Conservation (phyloP, 2,113 vertebrate genomes). For the Hepsetus odoe region DNA sequence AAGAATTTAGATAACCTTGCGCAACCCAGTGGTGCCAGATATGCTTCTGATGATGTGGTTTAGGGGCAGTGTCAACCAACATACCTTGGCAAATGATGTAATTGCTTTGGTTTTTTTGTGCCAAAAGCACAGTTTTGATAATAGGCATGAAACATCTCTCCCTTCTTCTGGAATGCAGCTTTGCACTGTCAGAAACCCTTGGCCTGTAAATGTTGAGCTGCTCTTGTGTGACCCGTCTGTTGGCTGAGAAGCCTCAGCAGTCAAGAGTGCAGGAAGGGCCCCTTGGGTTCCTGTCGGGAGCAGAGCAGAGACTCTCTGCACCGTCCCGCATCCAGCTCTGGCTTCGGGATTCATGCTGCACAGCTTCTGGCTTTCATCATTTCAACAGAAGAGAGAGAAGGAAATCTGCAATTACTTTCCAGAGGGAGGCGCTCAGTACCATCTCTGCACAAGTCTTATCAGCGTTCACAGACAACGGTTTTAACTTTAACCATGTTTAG, state of each 20-base stretch:
- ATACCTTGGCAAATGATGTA: slow-evolving; percentile 1
- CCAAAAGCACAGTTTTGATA: slow-evolving; percentile 1
- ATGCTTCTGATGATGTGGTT: slow-evolving; percentile 17
- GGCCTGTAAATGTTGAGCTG: not conserved
- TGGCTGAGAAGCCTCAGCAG: slow-evolving; percentile 1
- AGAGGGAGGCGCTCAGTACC: not conserved
- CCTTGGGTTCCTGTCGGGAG: not conserved
- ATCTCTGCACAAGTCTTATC: not conserved
- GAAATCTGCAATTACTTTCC: slow-evolving; percentile 32
- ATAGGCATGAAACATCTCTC: slow-evolving; percentile 4
- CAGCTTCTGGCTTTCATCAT: slow-evolving; percentile 37
- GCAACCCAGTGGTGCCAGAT: not conserved
- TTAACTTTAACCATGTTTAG: not conserved
- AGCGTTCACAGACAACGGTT: not conserved
- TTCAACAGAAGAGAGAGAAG: slow-evolving; percentile 7
- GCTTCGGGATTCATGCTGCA: not conserved
- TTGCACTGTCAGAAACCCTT: not conserved
- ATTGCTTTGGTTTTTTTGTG: not conserved
- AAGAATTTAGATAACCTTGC: slow-evolving; percentile 21
- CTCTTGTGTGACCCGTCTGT: slow-evolving; percentile 29
- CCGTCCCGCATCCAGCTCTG: not conserved
- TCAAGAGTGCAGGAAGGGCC: not conserved
- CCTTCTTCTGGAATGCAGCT: not conserved
- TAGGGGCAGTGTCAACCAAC: slow-evolving; percentile 16
- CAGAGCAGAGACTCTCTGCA: not conserved